phyloP scores from a whole-genome alignment of 30 jellyfish, hydroid and myxozoan genomes.

The Chrysaora quinquecirrha region DNA sequence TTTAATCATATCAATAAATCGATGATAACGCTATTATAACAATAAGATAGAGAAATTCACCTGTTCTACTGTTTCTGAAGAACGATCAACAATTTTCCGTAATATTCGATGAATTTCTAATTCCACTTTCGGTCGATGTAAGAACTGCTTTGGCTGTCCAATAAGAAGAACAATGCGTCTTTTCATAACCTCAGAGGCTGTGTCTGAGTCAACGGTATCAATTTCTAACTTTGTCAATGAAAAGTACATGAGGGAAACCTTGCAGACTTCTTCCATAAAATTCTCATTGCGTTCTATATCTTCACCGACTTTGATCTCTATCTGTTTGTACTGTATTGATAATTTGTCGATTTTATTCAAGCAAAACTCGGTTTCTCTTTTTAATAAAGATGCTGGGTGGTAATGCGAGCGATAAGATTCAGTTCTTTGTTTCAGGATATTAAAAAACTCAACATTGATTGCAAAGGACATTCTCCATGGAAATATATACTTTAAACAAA shows the following conservation, averaged over 20 bases:
- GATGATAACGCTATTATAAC: no score
- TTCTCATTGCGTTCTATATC: neutral
- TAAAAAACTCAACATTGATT: neutral
- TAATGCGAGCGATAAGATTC: constrained; percentile 24
- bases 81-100: constrained; percentile 27
- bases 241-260: neutral
- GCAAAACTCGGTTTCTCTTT: constrained; percentile 6
- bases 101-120: constrained; percentile 36
- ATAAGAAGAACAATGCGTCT: neutral
- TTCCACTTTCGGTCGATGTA: constrained; percentile 58
- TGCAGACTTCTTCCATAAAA: neutral
- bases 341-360: constrained; percentile 12
- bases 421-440: neutral
- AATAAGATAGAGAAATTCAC: no score
- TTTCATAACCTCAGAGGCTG: neutral
- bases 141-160: neutral
- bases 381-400: constrained; percentile 54
- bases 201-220: neutral
- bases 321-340: neutral
- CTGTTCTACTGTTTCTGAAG: constrained; percentile 12
- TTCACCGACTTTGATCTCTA: neutral
- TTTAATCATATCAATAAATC: no score
- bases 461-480: constrained; percentile 53
- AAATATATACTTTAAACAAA: constrained; percentile 45
- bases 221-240: neutral